These are phyloP conservation scores for Lutraria rhynchaena DNA, from an alignment of 1,140 invertebrate species.

Conservation along the genomic window DNA sequence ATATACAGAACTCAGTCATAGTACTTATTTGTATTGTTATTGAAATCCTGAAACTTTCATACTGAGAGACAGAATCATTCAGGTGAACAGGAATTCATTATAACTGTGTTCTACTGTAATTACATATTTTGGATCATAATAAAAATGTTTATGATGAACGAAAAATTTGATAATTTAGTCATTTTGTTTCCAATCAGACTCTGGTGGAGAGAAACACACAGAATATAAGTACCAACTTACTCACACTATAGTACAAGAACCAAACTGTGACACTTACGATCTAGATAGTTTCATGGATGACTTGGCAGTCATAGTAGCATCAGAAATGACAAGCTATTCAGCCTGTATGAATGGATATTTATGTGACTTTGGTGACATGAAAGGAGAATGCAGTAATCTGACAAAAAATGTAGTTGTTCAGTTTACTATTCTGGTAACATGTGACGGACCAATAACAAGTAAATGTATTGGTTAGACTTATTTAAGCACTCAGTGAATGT, in stretches of 20 bases:
- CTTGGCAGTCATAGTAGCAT: neutral
- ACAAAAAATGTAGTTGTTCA: neutral
- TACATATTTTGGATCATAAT: no score
- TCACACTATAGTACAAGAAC: neutral
- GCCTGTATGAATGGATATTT: slow-evolving; percentile 34
- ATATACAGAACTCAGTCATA: no score
- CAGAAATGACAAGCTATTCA: slow-evolving; percentile 12
- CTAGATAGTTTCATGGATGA: neutral
- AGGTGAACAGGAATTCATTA: no score
- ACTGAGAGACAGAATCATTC: no score
- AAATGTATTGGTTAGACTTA: no score
- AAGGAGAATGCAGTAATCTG: slow-evolving; percentile 2
- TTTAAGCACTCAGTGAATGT: no score
- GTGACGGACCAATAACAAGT: slow-evolving; percentile 22
- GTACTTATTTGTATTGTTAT: no score
- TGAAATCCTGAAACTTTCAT: no score
- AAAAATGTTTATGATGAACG: no score
- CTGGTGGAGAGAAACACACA: slow-evolving; percentile 1
- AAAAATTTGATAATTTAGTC: neutral
- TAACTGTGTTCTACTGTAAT: no score
- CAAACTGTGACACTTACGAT: slow-evolving; percentile 3
- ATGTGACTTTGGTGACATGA: slow-evolving; percentile 11
- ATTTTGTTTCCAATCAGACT: slow-evolving; percentile 10
- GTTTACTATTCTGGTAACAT: slow-evolving; percentile 4
- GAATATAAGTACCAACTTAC: neutral